phyloP scores from a whole-genome alignment of 2,113 vertebrate species.

The Pycnonotus jocosus region DNA sequence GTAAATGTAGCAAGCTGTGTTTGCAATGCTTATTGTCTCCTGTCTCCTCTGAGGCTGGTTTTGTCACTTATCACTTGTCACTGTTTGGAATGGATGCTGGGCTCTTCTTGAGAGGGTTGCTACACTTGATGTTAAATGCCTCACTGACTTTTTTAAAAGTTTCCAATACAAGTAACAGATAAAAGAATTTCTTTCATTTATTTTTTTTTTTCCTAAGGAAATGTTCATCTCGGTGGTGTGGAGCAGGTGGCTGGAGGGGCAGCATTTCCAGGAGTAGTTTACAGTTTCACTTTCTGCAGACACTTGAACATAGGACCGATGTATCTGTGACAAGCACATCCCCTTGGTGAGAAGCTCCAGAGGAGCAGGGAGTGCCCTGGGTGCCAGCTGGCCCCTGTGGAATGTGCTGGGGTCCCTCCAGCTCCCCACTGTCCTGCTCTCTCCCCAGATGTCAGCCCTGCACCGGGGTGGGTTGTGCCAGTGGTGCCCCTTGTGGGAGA shows the following conservation, averaged over 20 bases:
- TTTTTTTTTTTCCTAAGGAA: neutral
- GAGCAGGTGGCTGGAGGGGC: conserved; percentile 44
- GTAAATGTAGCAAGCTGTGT: conserved; percentile 62
- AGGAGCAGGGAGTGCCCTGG: neutral
- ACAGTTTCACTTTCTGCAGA: conserved; percentile 81
- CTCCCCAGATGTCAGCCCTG: neutral
- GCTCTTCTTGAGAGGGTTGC: conserved; percentile 38
- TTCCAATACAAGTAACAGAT: neutral
- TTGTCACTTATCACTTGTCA: conserved; percentile 50
- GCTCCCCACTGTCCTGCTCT: neutral
- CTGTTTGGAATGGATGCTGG: conserved; percentile 51
- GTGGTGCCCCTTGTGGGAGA: neutral
- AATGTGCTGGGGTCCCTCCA: neutral
- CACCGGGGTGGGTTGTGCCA: neutral
- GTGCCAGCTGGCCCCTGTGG: neutral
- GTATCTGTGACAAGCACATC: conserved; percentile 79
- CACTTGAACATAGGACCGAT: conserved; percentile 84
- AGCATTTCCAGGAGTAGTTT: conserved; percentile 73
- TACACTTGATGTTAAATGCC: conserved; percentile 44
- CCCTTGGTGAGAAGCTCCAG: conserved; percentile 20
- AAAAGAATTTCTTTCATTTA: neutral
- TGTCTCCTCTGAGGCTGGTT: conserved; percentile 38
- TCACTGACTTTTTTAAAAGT: neutral
- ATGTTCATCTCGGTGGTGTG: neutral
- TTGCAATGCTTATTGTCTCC: conserved; percentile 22